Percentiles rank a stretch among this genome's conserved stretches.
Evolutionary conservation across 1,140 invertebrate species (phyloP).

Genomic region (Caenorhabditis inopinata): DNA sequence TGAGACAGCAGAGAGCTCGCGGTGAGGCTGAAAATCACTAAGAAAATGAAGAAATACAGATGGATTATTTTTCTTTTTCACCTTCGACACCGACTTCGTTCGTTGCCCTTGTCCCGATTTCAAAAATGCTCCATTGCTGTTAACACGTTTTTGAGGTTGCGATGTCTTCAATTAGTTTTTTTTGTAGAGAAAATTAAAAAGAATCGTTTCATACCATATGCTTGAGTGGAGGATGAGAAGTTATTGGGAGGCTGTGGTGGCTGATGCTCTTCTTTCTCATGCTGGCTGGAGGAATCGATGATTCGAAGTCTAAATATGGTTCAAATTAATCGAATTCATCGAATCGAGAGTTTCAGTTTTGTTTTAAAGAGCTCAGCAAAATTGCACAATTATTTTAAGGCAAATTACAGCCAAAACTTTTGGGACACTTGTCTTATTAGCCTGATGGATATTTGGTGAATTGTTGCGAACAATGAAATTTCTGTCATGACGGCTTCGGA

Average conservation of each 20-base stretch:
- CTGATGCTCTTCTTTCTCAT: slow-evolving; percentile 41
- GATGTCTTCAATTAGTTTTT: not conserved
- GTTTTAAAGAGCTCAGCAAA: no score
- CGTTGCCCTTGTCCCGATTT: not conserved
- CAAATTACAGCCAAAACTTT: no score
- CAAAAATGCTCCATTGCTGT: not conserved
- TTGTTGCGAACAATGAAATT: no score
- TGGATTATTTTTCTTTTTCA: no score
- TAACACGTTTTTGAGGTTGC: not conserved
- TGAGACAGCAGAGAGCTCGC: not conserved
- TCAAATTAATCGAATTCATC: no score
- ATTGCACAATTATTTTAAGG: no score
- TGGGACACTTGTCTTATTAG: no score
- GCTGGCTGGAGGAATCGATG: not conserved
- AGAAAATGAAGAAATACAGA: not conserved
- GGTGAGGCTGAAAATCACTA: not conserved
- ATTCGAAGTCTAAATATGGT: not conserved
- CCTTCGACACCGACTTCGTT: not conserved
- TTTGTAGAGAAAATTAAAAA: not conserved
- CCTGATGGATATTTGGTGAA: no score
- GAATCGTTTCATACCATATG: not conserved
- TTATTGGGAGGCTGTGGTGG: slow-evolving; percentile 42
- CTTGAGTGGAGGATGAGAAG: slow-evolving; percentile 26
- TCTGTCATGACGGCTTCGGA: no score
- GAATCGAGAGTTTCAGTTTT: no score